Conservation (phyloP, 2,888 invertebrate species). For the Scelioninae gen. 2 region DNA sequence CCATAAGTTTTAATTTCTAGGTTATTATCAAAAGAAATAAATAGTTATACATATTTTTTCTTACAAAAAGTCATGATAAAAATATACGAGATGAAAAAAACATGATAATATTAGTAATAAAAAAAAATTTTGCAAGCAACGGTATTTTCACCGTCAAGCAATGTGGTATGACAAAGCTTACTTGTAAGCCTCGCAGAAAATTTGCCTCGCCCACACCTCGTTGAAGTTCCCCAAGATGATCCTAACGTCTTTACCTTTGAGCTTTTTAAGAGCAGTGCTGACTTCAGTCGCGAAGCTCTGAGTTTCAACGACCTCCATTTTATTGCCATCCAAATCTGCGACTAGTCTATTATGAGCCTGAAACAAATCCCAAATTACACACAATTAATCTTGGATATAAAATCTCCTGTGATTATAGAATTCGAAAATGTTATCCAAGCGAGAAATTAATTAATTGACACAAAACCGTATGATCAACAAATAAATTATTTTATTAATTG, state of each 20-base stretch:
- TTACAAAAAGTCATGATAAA: no score
- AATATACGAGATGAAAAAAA: no score
- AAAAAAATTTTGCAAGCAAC: no score
- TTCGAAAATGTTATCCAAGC: no score
- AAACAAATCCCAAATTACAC: constrained; percentile 46
- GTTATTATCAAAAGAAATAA: no score
- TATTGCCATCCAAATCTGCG: constrained; percentile 88
- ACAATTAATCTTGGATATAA: constrained; percentile 29
- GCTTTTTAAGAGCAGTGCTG: constrained; percentile 84
- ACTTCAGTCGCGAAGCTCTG: constrained; percentile 96
- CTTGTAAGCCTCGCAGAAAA: constrained; percentile 92
- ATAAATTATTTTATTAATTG: no score
- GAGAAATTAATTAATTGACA: no score
- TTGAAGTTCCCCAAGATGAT: constrained; percentile 98
- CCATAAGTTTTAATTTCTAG: no score
- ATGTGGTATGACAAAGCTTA: constrained; percentile 68
- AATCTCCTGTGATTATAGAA: neutral
- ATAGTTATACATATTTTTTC: no score
- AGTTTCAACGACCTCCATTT: constrained; percentile 89
- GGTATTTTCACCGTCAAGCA: constrained; percentile 4
- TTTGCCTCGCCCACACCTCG: constrained; percentile 92
- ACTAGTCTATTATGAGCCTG: constrained; percentile 92
- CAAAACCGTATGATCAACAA: no score
- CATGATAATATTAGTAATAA: no score
- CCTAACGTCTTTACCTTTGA: constrained; percentile 93